Evolutionary conservation across 2,113 vertebrate species (phyloP).

Genomic region (Gambusia affinis): DNA sequence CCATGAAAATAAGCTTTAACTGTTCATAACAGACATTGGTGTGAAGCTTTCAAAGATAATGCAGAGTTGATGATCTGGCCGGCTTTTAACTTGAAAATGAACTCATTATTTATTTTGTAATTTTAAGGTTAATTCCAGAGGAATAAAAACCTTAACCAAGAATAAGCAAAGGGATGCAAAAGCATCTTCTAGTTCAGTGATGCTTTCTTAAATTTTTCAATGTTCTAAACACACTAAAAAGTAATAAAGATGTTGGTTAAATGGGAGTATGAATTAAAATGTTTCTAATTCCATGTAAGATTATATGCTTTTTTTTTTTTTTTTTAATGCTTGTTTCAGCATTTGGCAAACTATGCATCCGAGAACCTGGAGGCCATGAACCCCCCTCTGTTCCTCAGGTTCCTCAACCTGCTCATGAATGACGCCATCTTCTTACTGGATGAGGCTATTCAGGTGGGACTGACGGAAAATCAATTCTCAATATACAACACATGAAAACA

Average conservation of each 20-base stretch:
- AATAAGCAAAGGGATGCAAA: no score
- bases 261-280: no score
- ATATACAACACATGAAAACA: neutral
- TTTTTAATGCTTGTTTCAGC: slow-evolving; percentile 71
- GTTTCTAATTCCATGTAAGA: no score
- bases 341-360: slow-evolving; percentile 91
- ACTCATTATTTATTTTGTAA: neutral
- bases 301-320: neutral
- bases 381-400: slow-evolving; percentile 94
- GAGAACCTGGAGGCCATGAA: slow-evolving; percentile 97
- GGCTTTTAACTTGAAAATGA: neutral
- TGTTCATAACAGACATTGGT: no score
- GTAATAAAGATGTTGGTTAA: neutral
- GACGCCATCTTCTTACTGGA: slow-evolving; percentile 97
- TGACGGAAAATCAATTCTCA: neutral
- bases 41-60: neutral
- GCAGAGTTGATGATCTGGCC: neutral
- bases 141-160: no score
- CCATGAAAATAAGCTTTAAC: no score
- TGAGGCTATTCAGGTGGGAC: slow-evolving; percentile 95
- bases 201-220: no score
- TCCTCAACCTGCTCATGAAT: slow-evolving; percentile 96
- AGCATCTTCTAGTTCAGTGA: no score
- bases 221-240: neutral
- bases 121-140: no score